Conservation (phyloP, 1,140 invertebrate genomes). For the Bombus soroeensis region DNA sequence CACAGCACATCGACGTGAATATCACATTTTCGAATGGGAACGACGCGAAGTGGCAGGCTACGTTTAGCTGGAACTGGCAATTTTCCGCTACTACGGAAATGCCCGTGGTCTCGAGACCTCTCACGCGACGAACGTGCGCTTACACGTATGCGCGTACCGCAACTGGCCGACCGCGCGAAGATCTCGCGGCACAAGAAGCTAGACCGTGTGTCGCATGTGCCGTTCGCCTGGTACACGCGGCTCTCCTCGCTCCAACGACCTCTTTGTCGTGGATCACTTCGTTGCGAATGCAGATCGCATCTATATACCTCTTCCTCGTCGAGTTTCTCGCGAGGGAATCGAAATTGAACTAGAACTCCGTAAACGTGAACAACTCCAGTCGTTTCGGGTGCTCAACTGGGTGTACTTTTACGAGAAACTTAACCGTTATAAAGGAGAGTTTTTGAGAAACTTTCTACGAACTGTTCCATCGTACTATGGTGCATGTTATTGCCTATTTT, state of each 20-base stretch:
- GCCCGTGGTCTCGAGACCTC: conserved; percentile 14
- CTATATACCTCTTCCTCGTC: not conserved
- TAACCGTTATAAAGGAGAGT: not conserved
- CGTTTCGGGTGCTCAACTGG: not conserved
- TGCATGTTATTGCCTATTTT: not conserved
- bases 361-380: not conserved
- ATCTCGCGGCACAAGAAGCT: conserved; percentile 45
- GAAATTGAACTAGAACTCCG: not conserved
- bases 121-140: conserved; percentile 55
- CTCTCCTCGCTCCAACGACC: conserved; percentile 5
- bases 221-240: conserved; percentile 44
- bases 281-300: not conserved
- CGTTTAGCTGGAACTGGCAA: conserved; percentile 1
- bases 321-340: not conserved
- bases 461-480: not conserved
- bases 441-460: not conserved
- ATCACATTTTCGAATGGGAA: too few species aligned
- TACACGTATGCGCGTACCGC: conserved; percentile 64
- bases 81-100: conserved; percentile 13
- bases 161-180: conserved; percentile 51
- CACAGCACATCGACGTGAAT: not conserved
- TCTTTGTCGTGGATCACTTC: conserved; percentile 5
- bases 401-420: not conserved
- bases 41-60: not conserved
- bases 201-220: conserved; percentile 63